Conservation (phyloP, 2,113 vertebrate genomes). For the Tragelaphus strepsiceros region DNA sequence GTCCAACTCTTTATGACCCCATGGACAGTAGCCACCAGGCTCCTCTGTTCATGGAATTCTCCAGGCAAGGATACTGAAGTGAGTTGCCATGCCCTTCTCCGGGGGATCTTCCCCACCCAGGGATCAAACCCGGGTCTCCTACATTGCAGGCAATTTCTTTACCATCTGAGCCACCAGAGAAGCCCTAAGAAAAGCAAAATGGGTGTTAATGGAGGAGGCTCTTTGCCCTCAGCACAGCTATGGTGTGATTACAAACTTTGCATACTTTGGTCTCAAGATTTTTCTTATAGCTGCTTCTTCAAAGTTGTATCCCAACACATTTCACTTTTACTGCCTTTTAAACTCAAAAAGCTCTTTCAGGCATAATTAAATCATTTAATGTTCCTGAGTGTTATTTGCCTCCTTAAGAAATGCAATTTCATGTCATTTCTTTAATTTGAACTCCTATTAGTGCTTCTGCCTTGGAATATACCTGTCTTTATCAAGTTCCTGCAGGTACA, state of each 20-base stretch:
- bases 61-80: neutral
- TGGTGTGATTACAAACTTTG: neutral
- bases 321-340: constrained; percentile 59
- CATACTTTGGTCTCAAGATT: constrained; percentile 12
- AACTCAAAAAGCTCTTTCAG: constrained; percentile 58
- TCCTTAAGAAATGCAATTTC: constrained; percentile 69
- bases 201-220: neutral
- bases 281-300: constrained; percentile 26
- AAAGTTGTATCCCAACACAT: constrained; percentile 24
- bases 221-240: neutral
- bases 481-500: neutral
- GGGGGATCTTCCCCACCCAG: neutral
- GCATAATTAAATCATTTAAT: constrained; percentile 73
- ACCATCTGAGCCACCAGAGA: neutral
- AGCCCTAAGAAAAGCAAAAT: constrained; percentile 12
- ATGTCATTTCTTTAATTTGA: constrained; percentile 65
- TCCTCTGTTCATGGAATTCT: neutral
- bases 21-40: neutral
- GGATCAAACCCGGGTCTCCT: neutral
- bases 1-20: neutral
- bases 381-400: constrained; percentile 58
- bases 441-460: constrained; percentile 31
- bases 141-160: neutral
- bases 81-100: neutral
- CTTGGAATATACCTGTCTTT: constrained; percentile 32